These are phyloP conservation scores for Apocrypta bakeri DNA, from an alignment of 1,140 invertebrate genomes.

Conservation along the genomic window DNA sequence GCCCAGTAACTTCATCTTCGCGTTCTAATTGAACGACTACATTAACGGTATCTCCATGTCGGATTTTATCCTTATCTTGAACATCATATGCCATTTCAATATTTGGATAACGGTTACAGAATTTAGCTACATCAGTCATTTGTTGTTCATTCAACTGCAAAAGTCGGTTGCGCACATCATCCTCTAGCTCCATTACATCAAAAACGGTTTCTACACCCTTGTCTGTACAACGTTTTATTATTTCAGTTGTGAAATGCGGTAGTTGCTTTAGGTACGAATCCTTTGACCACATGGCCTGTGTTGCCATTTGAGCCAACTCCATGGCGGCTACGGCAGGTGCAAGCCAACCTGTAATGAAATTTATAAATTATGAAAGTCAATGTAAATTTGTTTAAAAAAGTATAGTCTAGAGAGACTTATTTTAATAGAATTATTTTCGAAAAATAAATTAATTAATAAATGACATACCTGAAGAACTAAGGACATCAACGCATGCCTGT, in stretches of 20 bases:
- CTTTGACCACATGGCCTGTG: conserved; percentile 99
- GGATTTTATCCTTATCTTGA: conserved; percentile 85
- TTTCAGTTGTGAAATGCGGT: conserved; percentile 94
- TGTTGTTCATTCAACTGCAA: conserved; percentile 89
- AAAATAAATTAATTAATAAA: neutral
- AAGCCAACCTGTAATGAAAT: conserved; percentile 88
- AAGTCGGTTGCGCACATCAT: conserved; percentile 91
- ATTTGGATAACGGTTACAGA: conserved; percentile 99
- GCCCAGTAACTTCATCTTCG: conserved; percentile 97
- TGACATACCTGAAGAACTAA: conserved; percentile 87
- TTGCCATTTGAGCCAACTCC: conserved; percentile 99
- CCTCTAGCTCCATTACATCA: conserved; percentile 98
- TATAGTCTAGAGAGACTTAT: neutral
- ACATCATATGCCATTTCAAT: conserved; percentile 98
- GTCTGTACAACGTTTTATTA: conserved; percentile 93
- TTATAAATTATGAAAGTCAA: too few species aligned
- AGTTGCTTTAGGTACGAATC: conserved; percentile 98
- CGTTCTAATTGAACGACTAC: conserved; percentile 94
- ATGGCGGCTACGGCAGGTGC: conserved; percentile 98
- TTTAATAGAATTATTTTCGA: neutral
- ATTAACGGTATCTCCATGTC: conserved; percentile 88
- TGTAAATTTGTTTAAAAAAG: too few species aligned
- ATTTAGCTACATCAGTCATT: conserved; percentile 97
- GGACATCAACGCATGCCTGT: conserved; percentile 98
- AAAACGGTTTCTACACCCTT: conserved; percentile 97